A percentile compares a stretch with the other conserved stretches of the same genome.
Conservation (phyloP, 1,140 invertebrate species). For the Eueides isabella region DNA sequence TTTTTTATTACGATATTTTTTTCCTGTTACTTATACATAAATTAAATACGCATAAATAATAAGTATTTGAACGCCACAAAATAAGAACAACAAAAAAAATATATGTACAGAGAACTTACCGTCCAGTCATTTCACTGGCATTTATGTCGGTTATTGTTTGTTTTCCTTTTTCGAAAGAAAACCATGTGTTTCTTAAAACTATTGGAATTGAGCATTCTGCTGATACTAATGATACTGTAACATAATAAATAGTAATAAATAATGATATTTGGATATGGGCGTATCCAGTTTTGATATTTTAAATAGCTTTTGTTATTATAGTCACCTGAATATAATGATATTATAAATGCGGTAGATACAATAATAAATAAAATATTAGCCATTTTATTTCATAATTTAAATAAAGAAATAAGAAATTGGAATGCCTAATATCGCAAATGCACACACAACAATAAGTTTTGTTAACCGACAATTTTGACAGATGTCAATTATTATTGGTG, state of each 20-base stretch:
- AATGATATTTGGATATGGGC: slow-evolving; percentile 40
- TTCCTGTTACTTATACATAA: neutral
- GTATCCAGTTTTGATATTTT: slow-evolving; percentile 36
- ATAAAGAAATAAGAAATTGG: neutral
- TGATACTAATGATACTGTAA: slow-evolving; percentile 62
- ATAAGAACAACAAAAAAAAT: no score
- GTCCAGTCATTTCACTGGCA: slow-evolving; percentile 87
- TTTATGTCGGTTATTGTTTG: slow-evolving; percentile 93
- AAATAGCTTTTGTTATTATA: neutral
- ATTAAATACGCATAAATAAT: no score
- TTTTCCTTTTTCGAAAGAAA: slow-evolving; percentile 93
- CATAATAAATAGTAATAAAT: slow-evolving; percentile 44
- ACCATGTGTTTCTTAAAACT: slow-evolving; percentile 93
- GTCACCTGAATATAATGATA: neutral
- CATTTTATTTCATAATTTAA: slow-evolving; percentile 6
- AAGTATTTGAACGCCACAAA: no score
- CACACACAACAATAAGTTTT: neutral
- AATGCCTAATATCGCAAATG: neutral
- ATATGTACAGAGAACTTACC: slow-evolving; percentile 48
- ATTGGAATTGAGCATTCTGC: slow-evolving; percentile 86
- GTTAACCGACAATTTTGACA: slow-evolving; percentile 11
- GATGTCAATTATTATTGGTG: neutral
- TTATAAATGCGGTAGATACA: neutral
- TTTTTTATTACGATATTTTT: no score
- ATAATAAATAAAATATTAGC: slow-evolving; percentile 7